Conservation (phyloP, 2,113 vertebrate species). For the Ammodytes marinus region DNA sequence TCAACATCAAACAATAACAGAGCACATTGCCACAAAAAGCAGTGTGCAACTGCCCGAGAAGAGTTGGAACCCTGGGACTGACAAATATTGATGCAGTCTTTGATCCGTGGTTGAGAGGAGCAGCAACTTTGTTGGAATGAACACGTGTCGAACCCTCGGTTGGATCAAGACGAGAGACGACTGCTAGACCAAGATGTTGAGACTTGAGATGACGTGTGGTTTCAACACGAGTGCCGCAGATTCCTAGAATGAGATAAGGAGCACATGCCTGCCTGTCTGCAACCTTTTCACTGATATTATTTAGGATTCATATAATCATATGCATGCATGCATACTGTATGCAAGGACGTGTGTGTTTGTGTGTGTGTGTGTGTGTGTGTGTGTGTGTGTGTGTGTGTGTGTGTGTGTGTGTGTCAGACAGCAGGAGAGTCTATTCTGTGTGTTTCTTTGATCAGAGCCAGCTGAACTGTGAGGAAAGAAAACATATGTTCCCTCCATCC, state of each 20-base stretch:
- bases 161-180: conserved; percentile 4
- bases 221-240: conserved; percentile 23
- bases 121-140: background rate
- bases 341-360: background rate
- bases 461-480: conserved; percentile 63
- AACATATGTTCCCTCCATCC: conserved; percentile 52
- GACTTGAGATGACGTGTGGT: conserved; percentile 17
- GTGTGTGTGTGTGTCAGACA: conserved; percentile 35
- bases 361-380: background rate
- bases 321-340: background rate
- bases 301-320: conserved; percentile 4
- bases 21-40: conserved; percentile 54
- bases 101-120: conserved; percentile 59
- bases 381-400: background rate
- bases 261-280: conserved; percentile 29
- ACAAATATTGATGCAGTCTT: conserved; percentile 73
- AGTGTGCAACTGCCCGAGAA: conserved; percentile 19
- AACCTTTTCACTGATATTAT: conserved; percentile 6
- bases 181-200: background rate
- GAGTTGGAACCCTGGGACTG: conserved; percentile 35
- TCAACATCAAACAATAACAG: conserved; percentile 60
- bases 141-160: background rate
- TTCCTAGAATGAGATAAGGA: conserved; percentile 47
- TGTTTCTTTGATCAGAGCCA: conserved; percentile 69
- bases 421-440: conserved; percentile 46